Percentiles rank a stretch among this genome's conserved stretches.
Conservation (phyloP, 2,113 vertebrate species). For the Gila orcuttii region DNA sequence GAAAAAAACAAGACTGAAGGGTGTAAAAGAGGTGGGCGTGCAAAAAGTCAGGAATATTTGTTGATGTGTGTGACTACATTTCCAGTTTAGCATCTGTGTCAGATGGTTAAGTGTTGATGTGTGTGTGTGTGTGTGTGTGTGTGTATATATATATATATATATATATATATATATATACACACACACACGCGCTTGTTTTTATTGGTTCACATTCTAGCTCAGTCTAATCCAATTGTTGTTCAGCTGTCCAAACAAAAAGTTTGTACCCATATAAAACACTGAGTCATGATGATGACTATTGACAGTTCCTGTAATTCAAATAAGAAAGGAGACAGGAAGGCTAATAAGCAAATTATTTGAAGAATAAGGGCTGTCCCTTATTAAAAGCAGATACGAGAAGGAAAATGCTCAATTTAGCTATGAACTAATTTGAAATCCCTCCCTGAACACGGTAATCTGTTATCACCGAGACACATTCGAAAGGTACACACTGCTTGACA, state of each 20-base stretch:
- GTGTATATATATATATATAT: no score
- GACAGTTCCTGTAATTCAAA: conserved; percentile 1
- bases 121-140: neutral
- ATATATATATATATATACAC: no score
- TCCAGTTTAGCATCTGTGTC: neutral
- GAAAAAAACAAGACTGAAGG: conserved; percentile 13
- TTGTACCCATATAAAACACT: neutral
- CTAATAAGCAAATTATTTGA: neutral
- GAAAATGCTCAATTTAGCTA: neutral
- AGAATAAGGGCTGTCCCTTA: neutral
- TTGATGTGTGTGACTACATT: neutral
- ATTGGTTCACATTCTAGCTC: neutral
- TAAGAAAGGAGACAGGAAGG: neutral
- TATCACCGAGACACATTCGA: conserved; percentile 12
- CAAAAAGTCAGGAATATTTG: conserved; percentile 14
- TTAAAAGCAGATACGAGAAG: neutral
- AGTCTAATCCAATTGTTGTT: neutral
- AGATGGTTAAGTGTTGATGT: conserved; percentile 11
- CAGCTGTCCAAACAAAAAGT: neutral
- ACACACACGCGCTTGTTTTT: no score
- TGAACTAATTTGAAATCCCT: neutral
- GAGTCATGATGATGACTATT: neutral
- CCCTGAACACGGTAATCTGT: neutral
- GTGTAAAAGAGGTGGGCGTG: neutral
- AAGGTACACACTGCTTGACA: conserved; percentile 2